These are phyloP conservation scores for Diadumene lineata DNA, from an alignment of 92 coral and sea anemone species.

Conservation along the genomic window DNA sequence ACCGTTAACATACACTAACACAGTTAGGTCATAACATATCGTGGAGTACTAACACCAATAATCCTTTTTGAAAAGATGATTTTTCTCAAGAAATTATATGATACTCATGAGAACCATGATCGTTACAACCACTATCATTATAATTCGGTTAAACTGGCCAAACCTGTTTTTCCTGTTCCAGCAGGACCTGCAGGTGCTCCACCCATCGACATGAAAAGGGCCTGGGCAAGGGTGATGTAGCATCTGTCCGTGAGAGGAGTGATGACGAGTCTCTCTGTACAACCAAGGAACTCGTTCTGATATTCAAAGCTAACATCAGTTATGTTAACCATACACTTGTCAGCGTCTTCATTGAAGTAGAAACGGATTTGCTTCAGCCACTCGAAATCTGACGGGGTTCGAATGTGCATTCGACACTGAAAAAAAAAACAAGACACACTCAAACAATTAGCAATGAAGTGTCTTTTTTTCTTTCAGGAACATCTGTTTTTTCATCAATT, in stretches of 20 bases:
- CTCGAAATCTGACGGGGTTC: conserved; percentile 85
- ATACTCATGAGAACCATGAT: not conserved
- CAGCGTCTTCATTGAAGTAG: conserved; percentile 88
- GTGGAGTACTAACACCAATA: too few relatives aligned
- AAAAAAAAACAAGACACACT: not conserved
- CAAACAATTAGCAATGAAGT: not conserved
- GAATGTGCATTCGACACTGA: conserved; percentile 89
- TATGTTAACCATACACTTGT: conserved; percentile 79
- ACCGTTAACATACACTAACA: not conserved
- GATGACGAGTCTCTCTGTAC: conserved; percentile 90
- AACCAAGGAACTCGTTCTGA: conserved; percentile 87
- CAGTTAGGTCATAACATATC: too few relatives aligned
- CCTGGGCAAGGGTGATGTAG: conserved; percentile 89
- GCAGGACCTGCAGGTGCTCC: conserved; percentile 97
- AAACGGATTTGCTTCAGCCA: conserved; percentile 91
- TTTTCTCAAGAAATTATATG: too few relatives aligned
- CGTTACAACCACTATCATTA: not conserved
- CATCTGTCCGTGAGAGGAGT: conserved; percentile 90
- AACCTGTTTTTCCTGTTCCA: conserved; percentile 91
- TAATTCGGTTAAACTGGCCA: not conserved
- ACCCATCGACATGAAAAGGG: conserved; percentile 94
- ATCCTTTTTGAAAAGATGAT: too few relatives aligned
- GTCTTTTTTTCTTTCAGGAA: too few relatives aligned
- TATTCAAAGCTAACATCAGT: conserved; percentile 89
- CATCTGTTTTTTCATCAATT: not conserved